Percentiles rank a stretch among this genome's conserved stretches.
Conservation (phyloP, 2,797 vertebrate species). For the Spheniscus humboldti region DNA sequence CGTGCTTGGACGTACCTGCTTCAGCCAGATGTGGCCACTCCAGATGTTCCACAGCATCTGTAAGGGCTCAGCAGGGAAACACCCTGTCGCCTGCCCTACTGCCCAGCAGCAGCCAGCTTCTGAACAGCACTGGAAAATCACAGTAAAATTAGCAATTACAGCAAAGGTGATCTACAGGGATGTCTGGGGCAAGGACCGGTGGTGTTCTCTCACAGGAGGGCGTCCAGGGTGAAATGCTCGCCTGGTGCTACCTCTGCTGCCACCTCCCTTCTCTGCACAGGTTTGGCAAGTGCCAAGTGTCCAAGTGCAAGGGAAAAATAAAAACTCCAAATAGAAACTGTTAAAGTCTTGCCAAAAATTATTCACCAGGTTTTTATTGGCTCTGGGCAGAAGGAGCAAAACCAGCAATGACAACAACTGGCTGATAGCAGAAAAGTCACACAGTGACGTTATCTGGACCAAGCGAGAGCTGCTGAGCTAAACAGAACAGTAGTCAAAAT, state of each 20-base stretch:
- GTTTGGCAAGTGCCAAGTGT: neutral
- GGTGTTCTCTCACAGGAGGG: neutral
- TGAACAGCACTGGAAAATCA: no score
- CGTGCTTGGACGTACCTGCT: neutral
- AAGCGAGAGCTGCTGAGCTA: neutral
- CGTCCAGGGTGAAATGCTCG: accelerated
- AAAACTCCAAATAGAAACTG: neutral
- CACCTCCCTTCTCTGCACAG: accelerated
- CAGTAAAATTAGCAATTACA: no score
- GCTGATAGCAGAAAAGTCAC: neutral
- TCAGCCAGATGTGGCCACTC: neutral
- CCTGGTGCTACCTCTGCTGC: neutral
- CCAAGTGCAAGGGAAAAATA: neutral
- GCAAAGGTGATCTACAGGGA: neutral
- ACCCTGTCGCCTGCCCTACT: neutral
- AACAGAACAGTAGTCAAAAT: neutral
- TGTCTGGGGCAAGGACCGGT: accelerated
- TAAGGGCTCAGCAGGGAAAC: neutral
- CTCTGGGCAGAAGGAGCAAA: neutral
- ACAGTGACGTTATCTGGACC: neutral
- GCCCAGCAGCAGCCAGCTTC: neutral
- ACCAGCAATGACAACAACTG: neutral
- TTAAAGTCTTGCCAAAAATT: neutral
- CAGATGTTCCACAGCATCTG: neutral
- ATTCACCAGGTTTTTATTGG: neutral